Percentiles rank a stretch among this genome's conserved stretches.
Evolutionary conservation across 2,113 vertebrate species (phyloP).

Genomic region (Accipiter virgatus): DNA sequence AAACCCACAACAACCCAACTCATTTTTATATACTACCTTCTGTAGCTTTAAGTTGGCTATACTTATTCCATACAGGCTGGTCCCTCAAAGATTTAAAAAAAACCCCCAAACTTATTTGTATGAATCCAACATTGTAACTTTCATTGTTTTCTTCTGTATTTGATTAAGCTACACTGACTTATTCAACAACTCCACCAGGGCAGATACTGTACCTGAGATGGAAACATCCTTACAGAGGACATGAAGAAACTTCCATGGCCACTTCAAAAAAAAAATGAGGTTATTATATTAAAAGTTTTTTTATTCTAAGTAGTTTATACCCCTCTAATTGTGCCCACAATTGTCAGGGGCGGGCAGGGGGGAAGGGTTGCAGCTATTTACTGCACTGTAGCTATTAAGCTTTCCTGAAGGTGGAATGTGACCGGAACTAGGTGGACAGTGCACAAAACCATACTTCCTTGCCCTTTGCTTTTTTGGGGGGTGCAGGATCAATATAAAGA

Average conservation of each 20-base stretch:
- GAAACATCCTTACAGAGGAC: neutral
- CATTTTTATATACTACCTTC: neutral
- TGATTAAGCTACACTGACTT: neutral
- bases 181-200: neutral
- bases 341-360: neutral
- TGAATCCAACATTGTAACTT: neutral
- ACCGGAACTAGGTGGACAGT: neutral
- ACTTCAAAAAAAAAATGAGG: neutral
- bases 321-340: neutral
- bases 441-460: neutral
- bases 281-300: neutral
- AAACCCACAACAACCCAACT: neutral
- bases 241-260: neutral
- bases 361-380: neutral
- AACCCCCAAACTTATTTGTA: accelerated
- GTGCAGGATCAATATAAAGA: neutral
- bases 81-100: neutral
- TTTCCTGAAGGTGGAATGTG: neutral
- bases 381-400: neutral
- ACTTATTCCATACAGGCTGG: neutral
- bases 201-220: neutral
- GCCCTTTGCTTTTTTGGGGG: neutral
- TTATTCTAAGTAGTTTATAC: neutral
- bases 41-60: neutral
- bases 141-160: neutral